These are phyloP conservation scores for Heliconius erato DNA, from an alignment of 2,888 invertebrate genomes.

Conservation along the genomic window DNA sequence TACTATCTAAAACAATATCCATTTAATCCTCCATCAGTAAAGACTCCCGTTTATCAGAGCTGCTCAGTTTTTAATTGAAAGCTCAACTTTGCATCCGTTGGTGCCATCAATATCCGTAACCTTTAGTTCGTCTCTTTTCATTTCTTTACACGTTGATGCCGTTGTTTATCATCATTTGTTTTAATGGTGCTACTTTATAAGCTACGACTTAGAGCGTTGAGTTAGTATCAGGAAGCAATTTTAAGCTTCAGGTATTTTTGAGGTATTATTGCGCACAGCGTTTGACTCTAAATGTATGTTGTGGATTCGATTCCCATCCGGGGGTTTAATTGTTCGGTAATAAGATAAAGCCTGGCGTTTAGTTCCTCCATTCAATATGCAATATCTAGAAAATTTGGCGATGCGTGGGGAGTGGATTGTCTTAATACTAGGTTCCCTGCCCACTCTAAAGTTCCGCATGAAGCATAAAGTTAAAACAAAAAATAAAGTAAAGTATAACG, in stretches of 20 bases:
- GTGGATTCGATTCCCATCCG: not conserved
- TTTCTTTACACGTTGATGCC: conserved; percentile 45
- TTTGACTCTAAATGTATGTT: not conserved
- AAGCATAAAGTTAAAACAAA: too few relatives aligned
- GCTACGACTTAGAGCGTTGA: not conserved
- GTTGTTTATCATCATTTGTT: conserved; percentile 48
- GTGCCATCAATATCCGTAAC: conserved; percentile 64
- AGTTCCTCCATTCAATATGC: not conserved
- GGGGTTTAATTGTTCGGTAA: not conserved
- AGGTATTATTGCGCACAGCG: not conserved
- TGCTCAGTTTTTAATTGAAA: conserved; percentile 75
- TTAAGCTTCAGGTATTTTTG: not conserved
- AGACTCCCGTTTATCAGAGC: conserved; percentile 55
- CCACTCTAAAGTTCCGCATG: too few relatives aligned
- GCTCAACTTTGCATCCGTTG: conserved; percentile 66
- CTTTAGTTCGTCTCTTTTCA: conserved; percentile 41
- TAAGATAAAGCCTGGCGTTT: not conserved
- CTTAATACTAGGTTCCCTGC: too few relatives aligned
- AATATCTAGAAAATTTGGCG: not conserved
- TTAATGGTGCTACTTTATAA: conserved; percentile 49
- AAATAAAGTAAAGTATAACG: too few relatives aligned
- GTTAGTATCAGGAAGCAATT: not conserved
- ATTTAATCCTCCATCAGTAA: conserved; percentile 30
- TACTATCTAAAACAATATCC: conserved; percentile 12
- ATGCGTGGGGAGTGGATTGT: not conserved